phyloP scores from a whole-genome alignment of 2,113 vertebrate species.

The Puma concolor region DNA sequence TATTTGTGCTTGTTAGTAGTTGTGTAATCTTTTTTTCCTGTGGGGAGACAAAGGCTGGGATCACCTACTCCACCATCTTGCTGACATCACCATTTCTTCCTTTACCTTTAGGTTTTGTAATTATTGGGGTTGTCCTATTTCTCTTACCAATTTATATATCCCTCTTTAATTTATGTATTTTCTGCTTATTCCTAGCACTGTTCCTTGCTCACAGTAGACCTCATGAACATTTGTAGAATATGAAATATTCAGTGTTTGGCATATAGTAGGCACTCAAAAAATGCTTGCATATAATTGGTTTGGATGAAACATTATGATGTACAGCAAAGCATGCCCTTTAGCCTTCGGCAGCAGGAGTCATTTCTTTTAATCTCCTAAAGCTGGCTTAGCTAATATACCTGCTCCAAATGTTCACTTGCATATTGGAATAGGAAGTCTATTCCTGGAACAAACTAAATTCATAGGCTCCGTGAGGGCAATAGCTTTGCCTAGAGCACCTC shows the following conservation, averaged over 20 bases:
- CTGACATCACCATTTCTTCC: not conserved
- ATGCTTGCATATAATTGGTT: not conserved
- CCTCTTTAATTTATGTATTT: not conserved
- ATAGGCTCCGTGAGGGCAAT: conserved; percentile 21
- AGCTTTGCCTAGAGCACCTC: conserved; percentile 61
- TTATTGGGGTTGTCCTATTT: not conserved
- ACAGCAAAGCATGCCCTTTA: conserved; percentile 7
- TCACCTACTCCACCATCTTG: not conserved
- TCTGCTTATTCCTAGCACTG: not conserved
- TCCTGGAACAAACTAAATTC: conserved; percentile 65
- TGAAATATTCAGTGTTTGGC: not conserved
- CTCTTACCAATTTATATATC: not conserved
- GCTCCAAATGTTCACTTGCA: conserved; percentile 36
- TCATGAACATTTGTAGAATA: not conserved
- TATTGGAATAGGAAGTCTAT: conserved; percentile 48
- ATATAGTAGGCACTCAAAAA: conserved; percentile 22
- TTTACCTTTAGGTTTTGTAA: not conserved
- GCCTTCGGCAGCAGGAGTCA: conserved; percentile 22
- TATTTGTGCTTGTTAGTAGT: not conserved
- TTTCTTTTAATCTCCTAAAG: conserved; percentile 67
- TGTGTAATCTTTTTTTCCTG: not conserved
- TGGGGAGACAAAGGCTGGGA: not conserved
- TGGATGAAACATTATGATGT: conserved; percentile 50
- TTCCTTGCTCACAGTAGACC: not conserved
- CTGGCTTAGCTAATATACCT: conserved; percentile 64